Evolutionary conservation across 2,888 invertebrate genomes (phyloP), one percentile per base, ranked within the genome.

Genomic region (Syritta pipiens): DNA sequence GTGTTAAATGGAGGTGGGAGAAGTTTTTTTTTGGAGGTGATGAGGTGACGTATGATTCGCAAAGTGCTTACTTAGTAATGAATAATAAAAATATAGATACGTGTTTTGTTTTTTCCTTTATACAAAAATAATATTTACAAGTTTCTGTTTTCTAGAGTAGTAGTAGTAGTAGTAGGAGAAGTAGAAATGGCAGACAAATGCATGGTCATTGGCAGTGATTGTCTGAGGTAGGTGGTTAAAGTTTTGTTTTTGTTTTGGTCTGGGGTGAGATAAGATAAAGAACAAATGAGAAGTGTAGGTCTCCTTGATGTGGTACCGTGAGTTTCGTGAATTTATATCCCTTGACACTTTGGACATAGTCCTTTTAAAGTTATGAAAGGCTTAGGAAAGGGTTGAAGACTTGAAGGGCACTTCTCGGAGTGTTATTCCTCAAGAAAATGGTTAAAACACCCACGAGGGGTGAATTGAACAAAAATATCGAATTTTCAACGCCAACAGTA

Each of bases 71-170:
- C 19, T 60, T 19, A 62, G 46, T 68, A 53, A 55, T 49, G 42
- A 44, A 60, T 26, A 44, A 20, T 37, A 40, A 62, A 22, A 60
- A 65, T 46, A 30, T 32, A 28, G 12, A 20, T 49, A 40, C 46
- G n/a, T 22, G 22, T 28, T 30, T 26, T 30, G 40, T 46, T 67
- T 35, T 55, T 67, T 57, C 51, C 40, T 42, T 83, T 85, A 85
- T 12, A 12, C 14, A 17, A 85, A 84, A 85, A 84, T 81, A 59
- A 76, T 83, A 62, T 74, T 79, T 81, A 76, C 65, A 59, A 17
- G 35, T 46, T 79, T 19, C 55, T 48, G 51, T 3, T 63, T 48
- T 49, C 24, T 46, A n/a, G n/a, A n/a, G n/a, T n/a, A n/a, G n/a
- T n/a, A n/a, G n/a, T n/a, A n/a, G n/a, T n/a, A 53, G 46, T 53